These are phyloP conservation scores for Myrmecophaga tridactyla DNA, from an alignment of 2,113 vertebrate species.

Conservation along the genomic window DNA sequence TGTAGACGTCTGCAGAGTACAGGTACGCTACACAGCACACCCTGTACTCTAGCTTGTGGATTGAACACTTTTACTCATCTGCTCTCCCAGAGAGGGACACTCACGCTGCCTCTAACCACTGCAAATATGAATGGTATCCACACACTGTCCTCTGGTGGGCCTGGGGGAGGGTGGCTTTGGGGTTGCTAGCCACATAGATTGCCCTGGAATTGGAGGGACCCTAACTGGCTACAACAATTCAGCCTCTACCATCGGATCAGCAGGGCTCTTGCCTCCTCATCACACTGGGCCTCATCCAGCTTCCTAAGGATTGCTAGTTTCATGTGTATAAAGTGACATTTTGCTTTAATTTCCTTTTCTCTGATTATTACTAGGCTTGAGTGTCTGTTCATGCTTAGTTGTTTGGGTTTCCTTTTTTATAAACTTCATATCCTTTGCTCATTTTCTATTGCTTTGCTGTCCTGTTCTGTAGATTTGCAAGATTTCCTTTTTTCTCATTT, in stretches of 20 bases:
- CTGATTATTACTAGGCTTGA: background rate
- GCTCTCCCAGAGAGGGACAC: background rate
- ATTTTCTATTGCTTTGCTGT: background rate
- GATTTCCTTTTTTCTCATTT: background rate
- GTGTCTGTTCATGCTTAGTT: background rate
- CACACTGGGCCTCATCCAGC: background rate
- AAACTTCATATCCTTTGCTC: background rate
- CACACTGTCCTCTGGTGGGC: no score
- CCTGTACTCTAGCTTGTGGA: background rate
- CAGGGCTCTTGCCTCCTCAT: background rate
- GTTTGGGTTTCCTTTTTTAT: background rate
- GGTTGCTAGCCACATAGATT: fast-evolving
- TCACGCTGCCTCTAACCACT: background rate
- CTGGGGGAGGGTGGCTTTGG: background rate
- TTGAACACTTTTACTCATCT: background rate
- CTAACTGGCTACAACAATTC: background rate
- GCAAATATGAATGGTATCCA: background rate
- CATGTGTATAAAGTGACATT: background rate
- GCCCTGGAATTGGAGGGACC: background rate
- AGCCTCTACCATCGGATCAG: background rate
- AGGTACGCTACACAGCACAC: no score
- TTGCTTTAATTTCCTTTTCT: background rate
- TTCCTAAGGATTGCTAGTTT: background rate
- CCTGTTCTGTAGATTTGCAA: background rate
- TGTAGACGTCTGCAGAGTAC: no score